These are phyloP conservation scores for Zygaena filipendulae DNA, from an alignment of 2,888 invertebrate species.

Conservation along the genomic window DNA sequence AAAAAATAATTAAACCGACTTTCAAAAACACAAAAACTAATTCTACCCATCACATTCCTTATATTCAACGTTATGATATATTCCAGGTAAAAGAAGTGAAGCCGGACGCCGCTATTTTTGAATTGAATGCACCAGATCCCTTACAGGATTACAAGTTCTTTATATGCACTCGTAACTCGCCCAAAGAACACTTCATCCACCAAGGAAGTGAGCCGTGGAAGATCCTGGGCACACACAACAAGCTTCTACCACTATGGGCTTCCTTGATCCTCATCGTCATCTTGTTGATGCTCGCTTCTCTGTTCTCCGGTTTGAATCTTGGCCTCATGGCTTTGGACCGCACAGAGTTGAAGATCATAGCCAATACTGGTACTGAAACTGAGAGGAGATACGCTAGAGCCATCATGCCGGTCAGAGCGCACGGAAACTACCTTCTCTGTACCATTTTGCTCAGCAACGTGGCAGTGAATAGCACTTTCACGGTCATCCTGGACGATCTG, in stretches of 20 bases:
- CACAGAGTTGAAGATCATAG: conserved; percentile 94
- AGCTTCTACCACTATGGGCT: conserved; percentile 82
- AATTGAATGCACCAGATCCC: conserved; percentile 37
- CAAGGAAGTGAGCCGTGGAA: conserved; percentile 75
- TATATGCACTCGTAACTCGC: conserved; percentile 39
- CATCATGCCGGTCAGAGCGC: conserved; percentile 91
- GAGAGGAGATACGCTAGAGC: conserved; percentile 86
- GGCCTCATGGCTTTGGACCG: conserved; percentile 96
- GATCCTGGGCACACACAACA: conserved; percentile 75
- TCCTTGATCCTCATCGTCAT: conserved; percentile 77
- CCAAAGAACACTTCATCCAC: conserved; percentile 60
- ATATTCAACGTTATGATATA: too few species aligned
- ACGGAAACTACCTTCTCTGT: conserved; percentile 94
- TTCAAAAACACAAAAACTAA: background rate
- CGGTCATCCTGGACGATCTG: conserved; percentile 94
- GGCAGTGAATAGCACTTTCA: conserved; percentile 95
- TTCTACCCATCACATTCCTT: background rate
- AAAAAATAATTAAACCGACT: background rate
- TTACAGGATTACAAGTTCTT: conserved; percentile 42
- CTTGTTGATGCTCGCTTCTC: conserved; percentile 87
- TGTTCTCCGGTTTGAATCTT: conserved; percentile 97
- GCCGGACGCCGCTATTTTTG: conserved; percentile 34
- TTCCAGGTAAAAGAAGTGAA: conserved; percentile 28
- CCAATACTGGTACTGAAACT: conserved; percentile 89
- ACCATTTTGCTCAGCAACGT: conserved; percentile 87